phyloP scores from a whole-genome alignment of 2,888 invertebrate species.

The Caenorhabditis zanzibari region DNA sequence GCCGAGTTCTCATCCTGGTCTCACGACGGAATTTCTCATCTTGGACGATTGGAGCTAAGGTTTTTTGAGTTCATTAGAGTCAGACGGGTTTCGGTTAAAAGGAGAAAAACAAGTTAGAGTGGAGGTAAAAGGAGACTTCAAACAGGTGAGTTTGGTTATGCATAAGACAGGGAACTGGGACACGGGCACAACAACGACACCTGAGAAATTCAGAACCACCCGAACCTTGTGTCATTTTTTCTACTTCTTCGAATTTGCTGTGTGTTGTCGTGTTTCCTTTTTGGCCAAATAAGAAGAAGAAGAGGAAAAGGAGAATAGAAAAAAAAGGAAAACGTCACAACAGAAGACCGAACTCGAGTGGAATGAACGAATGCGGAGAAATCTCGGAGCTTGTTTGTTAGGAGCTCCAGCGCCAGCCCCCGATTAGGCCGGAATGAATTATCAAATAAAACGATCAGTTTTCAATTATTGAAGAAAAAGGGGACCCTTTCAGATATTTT shows the following conservation, averaged over 20 bases:
- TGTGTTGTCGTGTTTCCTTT: conserved; percentile 40
- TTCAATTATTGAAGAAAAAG: conserved; percentile 19
- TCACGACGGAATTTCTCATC: conserved; percentile 33
- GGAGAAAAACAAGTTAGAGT: conserved; percentile 15
- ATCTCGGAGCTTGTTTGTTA: conserved; percentile 22
- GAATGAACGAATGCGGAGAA: conserved; percentile 28
- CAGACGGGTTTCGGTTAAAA: not conserved
- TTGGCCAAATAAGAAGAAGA: conserved; percentile 24
- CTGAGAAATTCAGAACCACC: conserved; percentile 49
- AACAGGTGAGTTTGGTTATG: conserved; percentile 55
- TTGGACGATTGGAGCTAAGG: conserved; percentile 20
- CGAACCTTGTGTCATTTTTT: conserved; percentile 47
- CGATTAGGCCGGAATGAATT: conserved; percentile 44
- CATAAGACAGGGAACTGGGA: conserved; percentile 17
- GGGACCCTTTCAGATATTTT: not conserved
- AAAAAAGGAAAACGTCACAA: conserved; percentile 37
- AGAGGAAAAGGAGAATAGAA: conserved; percentile 34
- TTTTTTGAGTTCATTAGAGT: not conserved
- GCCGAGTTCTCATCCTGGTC: conserved; percentile 60
- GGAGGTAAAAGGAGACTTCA: conserved; percentile 4
- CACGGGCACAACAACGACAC: conserved; percentile 39
- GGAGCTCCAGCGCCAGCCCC: not conserved
- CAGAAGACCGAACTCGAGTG: conserved; percentile 44
- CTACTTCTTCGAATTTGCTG: conserved; percentile 17
- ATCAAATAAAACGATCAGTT: conserved; percentile 30